phyloP scores from a whole-genome alignment of 2,888 invertebrate species.

The Spilarctia lutea region DNA sequence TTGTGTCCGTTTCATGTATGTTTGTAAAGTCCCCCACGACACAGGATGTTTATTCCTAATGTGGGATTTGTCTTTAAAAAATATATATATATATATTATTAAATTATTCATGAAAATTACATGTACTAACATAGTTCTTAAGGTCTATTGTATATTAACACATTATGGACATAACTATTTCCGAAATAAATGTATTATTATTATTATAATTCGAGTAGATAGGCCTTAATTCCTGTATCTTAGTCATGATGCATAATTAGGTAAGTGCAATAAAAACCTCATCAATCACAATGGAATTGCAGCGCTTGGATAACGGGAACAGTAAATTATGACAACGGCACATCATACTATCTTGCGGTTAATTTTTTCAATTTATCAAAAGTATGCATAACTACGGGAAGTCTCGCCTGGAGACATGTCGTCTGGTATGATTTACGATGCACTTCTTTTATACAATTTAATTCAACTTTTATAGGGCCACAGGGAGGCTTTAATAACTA shows the following conservation, averaged over 20 bases:
- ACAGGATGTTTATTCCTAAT: too few species aligned
- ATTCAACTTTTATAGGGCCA: not conserved
- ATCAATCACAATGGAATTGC: conserved; percentile 54
- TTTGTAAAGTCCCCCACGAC: too few species aligned
- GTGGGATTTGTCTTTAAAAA: too few species aligned
- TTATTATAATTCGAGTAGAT: not conserved
- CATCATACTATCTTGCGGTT: conserved; percentile 5
- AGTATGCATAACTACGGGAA: conserved; percentile 1
- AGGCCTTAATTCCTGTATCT: not conserved
- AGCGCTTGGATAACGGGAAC: conserved; percentile 47
- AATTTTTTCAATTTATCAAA: conserved; percentile 9
- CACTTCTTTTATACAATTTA: not conserved
- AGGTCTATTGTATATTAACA: too few species aligned
- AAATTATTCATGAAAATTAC: too few species aligned
- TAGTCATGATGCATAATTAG: conserved; percentile 32
- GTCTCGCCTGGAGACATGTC: not conserved
- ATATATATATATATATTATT: too few species aligned
- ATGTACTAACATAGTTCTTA: too few species aligned
- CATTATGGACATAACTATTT: too few species aligned
- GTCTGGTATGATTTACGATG: not conserved
- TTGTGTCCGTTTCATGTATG: too few species aligned
- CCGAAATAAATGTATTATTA: too few species aligned
- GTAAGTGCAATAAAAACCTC: conserved; percentile 40
- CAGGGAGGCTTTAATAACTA: not conserved
- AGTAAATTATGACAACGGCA: conserved; percentile 20